Evolutionary conservation across 2,888 invertebrate species (phyloP).

Genomic region (Conomelus anceps): DNA sequence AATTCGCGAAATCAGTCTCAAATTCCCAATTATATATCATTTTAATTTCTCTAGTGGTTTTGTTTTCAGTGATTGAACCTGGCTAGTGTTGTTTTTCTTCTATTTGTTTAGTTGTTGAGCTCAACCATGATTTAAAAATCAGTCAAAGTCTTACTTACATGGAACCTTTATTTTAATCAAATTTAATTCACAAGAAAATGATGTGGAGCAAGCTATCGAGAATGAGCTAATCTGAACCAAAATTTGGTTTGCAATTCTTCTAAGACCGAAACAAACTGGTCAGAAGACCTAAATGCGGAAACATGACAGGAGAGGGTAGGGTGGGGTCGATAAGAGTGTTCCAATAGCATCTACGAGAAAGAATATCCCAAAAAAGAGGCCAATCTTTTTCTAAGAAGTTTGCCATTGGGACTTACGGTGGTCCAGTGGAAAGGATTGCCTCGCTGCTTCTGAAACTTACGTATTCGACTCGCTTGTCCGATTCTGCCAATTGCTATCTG

Average conservation of each 20-base stretch:
- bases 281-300: not conserved
- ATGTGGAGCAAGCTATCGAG: not conserved
- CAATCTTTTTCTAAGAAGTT: not conserved
- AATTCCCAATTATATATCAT: too few species aligned
- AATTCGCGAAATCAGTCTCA: too few species aligned
- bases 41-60: too few species aligned
- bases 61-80: too few species aligned
- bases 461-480: not conserved
- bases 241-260: not conserved
- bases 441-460: not conserved
- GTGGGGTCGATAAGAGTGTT: not conserved
- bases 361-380: not conserved
- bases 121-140: too few species aligned
- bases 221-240: not conserved
- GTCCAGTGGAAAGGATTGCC: not conserved
- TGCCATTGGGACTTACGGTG: not conserved
- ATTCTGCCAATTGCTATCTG: not conserved
- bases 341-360: too few species aligned
- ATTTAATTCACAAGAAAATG: not conserved
- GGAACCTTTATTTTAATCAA: too few species aligned
- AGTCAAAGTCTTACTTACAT: too few species aligned
- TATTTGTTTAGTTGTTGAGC: too few species aligned
- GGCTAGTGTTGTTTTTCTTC: too few species aligned
- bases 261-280: not conserved
- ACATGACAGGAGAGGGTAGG: not conserved